These are phyloP conservation scores for Hyles vespertilio DNA, from an alignment of 1,140 invertebrate species.

Conservation along the genomic window DNA sequence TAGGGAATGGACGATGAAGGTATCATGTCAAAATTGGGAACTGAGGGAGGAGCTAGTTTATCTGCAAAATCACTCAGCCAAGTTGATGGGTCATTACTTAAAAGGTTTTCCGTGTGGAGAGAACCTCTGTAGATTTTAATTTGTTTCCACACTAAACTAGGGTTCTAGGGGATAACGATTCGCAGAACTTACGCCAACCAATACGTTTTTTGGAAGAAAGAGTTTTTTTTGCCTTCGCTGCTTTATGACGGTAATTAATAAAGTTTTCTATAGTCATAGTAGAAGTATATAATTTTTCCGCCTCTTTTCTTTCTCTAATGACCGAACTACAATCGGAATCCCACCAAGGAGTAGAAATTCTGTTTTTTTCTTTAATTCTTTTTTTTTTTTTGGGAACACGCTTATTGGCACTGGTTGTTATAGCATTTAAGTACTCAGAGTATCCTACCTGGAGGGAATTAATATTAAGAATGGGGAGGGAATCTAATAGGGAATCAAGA, in stretches of 20 bases:
- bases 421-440: neutral
- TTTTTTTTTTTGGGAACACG: neutral
- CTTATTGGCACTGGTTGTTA: neutral
- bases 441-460: neutral
- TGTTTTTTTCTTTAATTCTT: neutral
- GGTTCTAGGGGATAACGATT: neutral
- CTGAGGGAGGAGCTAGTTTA: constrained; percentile 25
- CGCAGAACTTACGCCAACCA: no score
- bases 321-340: neutral
- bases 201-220: neutral
- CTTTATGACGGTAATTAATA: neutral
- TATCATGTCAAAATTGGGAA: constrained; percentile 9
- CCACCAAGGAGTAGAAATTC: constrained; percentile 1
- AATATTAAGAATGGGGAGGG: neutral
- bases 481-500: neutral
- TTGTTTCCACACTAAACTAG: neutral
- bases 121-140: constrained; percentile 12
- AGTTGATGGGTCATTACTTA: neutral
- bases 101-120: neutral
- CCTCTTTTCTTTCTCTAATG: neutral
- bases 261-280: neutral
- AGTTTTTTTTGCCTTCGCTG: neutral
- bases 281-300: neutral
- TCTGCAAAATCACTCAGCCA: constrained; percentile 21
- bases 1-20: no score